phyloP scores from a whole-genome alignment of 2,888 invertebrate species.

The Pollenia griseotomentosa region DNA sequence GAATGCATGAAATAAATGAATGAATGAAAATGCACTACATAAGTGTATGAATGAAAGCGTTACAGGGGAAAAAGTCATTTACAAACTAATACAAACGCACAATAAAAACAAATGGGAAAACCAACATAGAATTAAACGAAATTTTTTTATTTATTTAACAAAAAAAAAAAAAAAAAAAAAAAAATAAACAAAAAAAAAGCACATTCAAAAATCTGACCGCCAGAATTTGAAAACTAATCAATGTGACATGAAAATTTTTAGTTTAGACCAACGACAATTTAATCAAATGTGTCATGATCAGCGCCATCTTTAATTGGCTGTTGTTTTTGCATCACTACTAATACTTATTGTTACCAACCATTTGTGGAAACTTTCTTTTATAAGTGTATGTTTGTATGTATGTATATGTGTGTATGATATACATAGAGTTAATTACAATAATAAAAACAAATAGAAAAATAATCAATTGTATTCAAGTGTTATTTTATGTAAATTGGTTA shows the following conservation, averaged over 20 bases:
- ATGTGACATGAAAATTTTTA: conserved; percentile 61
- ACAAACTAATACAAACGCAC: conserved; percentile 29
- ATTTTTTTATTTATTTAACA: conserved; percentile 29
- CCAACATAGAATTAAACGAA: conserved; percentile 20
- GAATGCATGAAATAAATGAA: conserved; percentile 24
- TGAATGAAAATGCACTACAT: neutral
- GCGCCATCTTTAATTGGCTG: conserved; percentile 68
- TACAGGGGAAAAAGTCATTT: conserved; percentile 58
- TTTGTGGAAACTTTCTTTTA: conserved; percentile 4
- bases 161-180: neutral
- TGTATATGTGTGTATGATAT: neutral
- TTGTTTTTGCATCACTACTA: conserved; percentile 1
- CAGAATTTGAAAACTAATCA: conserved; percentile 70
- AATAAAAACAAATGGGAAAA: conserved; percentile 6
- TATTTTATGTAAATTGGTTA: neutral
- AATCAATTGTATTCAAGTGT: conserved; percentile 25
- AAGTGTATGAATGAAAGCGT: conserved; percentile 43
- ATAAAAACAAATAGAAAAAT: conserved; percentile 19
- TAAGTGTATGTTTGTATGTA: neutral
- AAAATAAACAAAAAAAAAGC: no score
- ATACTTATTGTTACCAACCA: neutral
- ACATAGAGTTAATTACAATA: conserved; percentile 54
- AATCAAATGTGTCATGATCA: conserved; percentile 70
- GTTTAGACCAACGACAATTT: conserved; percentile 42
- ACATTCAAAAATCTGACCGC: conserved; percentile 66